Evolutionary conservation across 1,140 invertebrate species (phyloP).

Genomic region (Neuroterus valhalla): DNA sequence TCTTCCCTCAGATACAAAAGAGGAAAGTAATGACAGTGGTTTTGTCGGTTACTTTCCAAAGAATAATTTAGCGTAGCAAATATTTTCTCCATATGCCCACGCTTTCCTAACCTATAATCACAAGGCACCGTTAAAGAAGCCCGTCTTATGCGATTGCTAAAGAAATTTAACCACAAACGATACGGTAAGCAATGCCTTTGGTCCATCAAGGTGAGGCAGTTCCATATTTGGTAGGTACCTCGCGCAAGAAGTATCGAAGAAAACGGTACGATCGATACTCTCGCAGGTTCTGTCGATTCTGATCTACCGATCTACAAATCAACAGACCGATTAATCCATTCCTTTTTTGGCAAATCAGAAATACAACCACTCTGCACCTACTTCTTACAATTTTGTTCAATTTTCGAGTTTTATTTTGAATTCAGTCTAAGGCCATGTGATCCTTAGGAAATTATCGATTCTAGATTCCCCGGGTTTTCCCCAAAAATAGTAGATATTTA

Average conservation of each 20-base stretch:
- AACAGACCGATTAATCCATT: background rate
- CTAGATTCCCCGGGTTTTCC: too few relatives aligned
- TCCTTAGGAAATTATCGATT: too few relatives aligned
- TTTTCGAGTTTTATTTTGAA: background rate
- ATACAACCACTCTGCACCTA: background rate
- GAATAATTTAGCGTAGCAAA: conserved; percentile 9
- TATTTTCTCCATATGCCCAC: background rate
- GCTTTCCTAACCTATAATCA: conserved; percentile 9
- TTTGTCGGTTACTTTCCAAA: background rate
- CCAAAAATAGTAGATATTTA: too few relatives aligned
- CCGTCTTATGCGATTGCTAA: background rate
- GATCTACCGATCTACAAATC: conserved; percentile 4
- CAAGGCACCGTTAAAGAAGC: background rate
- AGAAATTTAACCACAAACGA: conserved; percentile 35
- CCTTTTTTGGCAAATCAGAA: conserved; percentile 20
- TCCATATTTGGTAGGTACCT: conserved; percentile 33
- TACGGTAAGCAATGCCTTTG: conserved; percentile 7
- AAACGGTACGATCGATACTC: conserved; percentile 26
- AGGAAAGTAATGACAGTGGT: background rate
- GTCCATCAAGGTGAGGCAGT: conserved; percentile 36
- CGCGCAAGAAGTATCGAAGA: conserved; percentile 29
- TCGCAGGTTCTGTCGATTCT: background rate
- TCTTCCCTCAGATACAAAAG: too few relatives aligned
- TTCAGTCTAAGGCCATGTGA: too few relatives aligned
- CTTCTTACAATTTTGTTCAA: background rate